Evolutionary conservation across 2,888 invertebrate species (phyloP), one percentile per base, ranked within the genome.

Genomic region (Lasioglossum pauxillum): DNA sequence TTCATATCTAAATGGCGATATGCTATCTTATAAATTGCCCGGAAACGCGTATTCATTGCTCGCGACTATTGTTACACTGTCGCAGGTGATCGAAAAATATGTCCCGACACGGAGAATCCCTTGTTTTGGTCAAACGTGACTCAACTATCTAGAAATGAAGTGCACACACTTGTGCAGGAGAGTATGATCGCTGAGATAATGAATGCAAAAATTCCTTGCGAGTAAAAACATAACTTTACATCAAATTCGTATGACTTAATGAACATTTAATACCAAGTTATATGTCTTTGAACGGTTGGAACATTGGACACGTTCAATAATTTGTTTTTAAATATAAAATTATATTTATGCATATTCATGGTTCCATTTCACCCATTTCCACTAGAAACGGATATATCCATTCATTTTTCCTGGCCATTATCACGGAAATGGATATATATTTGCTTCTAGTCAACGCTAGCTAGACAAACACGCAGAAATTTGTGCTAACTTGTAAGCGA

Each of bases 1-100:
- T 41, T 86, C 46, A 86, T 78, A 82, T 89, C 88, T 89, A 74
- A 49, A 78, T 41, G 69, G 35, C 19, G 73, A 86, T 83, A 82
- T 31, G 41, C n/a, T 79, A 72, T 79, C 41, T 79, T 71, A 75
- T 35, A 19, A 64, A 72, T 5, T 64, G 49, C 31, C 57, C 27
- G 41, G 10, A 72, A 44, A 53, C 5, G 19, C 1, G 2, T 38
- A 41, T 8, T n/a, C 69, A 14, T 23, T 41, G n/a, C 38, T 38
- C 23, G 12, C 35, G 38, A 69, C 12, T 67, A 41, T 75, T 69
- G 38, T 35, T 53, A 19, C 41, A 12, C 38, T 4, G 23, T 41
- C 12, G n/a, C n/a, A 71, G 38, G 71, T 41, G 14, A n/a, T 5
- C 41, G 14, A 12, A 71, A 41, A 14, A 41, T n/a, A 38, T 5